phyloP scores from a whole-genome alignment of 2,888 invertebrate species.

The Bursaphelenchus okinawaensis region DNA sequence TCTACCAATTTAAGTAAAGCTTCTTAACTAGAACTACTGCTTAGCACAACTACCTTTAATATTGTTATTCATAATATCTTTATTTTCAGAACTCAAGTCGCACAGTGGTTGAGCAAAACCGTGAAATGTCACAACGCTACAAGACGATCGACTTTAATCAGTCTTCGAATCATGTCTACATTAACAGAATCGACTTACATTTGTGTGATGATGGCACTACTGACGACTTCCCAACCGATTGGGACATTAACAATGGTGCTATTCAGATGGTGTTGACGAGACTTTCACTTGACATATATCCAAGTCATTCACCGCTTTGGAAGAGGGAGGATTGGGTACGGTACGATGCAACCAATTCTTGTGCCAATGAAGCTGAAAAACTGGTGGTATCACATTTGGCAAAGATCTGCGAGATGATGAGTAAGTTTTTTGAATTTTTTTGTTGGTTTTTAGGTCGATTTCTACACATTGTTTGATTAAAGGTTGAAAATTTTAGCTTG shows the following conservation, averaged over 20 bases:
- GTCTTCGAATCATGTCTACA: slow-evolving; percentile 85
- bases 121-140: slow-evolving; percentile 5
- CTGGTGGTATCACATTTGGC: slow-evolving; percentile 36
- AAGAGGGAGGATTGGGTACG: slow-evolving; percentile 46
- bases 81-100: slow-evolving; percentile 1
- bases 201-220: slow-evolving; percentile 75
- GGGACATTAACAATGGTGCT: slow-evolving; percentile 74
- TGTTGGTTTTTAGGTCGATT: too few relatives aligned
- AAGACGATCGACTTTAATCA: slow-evolving; percentile 32
- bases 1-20: too few relatives aligned
- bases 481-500: too few relatives aligned
- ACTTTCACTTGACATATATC: slow-evolving; percentile 74
- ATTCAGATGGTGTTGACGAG: slow-evolving; percentile 81
- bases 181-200: slow-evolving; percentile 84
- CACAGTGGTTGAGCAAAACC: slow-evolving; percentile 2
- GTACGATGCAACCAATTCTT: slow-evolving; percentile 41
- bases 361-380: slow-evolving; percentile 22
- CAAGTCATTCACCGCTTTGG: slow-evolving; percentile 79
- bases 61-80: too few relatives aligned
- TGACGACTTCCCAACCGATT: slow-evolving; percentile 47
- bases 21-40: too few relatives aligned
- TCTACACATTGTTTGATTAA: slow-evolving; percentile 31
- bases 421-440: too few relatives aligned
- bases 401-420: slow-evolving; percentile 21
- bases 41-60: too few relatives aligned